Conservation (phyloP, 2,113 vertebrate species). For the Recurvirostra avosetta region DNA sequence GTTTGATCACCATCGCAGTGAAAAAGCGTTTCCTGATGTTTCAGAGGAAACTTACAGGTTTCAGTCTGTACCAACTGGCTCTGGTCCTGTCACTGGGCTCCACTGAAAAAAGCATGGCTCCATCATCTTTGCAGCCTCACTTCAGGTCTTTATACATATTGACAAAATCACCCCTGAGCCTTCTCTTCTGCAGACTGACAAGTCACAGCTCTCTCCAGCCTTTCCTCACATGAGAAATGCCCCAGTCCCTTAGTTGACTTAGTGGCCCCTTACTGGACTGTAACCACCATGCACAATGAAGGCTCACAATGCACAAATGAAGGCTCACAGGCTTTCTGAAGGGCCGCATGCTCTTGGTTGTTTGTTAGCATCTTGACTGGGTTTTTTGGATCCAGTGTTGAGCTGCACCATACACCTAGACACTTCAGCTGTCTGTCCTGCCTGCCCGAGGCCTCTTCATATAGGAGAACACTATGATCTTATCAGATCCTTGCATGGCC, state of each 20-base stretch:
- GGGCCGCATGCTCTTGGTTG: background rate
- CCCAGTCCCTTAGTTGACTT: too few relatives aligned
- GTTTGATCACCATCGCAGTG: too few relatives aligned
- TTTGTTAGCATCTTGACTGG: background rate
- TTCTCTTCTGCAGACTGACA: background rate
- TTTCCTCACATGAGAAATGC: background rate
- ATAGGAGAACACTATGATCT: background rate
- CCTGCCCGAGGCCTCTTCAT: background rate
- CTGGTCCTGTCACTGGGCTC: background rate
- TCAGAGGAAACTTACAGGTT: background rate
- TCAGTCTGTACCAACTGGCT: background rate
- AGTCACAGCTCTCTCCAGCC: background rate
- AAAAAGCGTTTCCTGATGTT: background rate
- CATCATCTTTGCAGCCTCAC: background rate
- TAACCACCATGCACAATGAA: background rate
- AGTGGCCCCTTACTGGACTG: background rate
- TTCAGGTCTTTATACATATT: background rate
- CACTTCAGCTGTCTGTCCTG: background rate
- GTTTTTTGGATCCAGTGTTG: background rate
- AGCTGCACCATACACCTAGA: background rate
- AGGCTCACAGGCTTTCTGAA: background rate
- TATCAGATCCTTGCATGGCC: too few relatives aligned
- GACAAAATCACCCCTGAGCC: background rate
- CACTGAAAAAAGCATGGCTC: background rate
- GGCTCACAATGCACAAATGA: background rate